Evolutionary conservation across 2,888 invertebrate species (phyloP).

Genomic region (Magallana nippona): DNA sequence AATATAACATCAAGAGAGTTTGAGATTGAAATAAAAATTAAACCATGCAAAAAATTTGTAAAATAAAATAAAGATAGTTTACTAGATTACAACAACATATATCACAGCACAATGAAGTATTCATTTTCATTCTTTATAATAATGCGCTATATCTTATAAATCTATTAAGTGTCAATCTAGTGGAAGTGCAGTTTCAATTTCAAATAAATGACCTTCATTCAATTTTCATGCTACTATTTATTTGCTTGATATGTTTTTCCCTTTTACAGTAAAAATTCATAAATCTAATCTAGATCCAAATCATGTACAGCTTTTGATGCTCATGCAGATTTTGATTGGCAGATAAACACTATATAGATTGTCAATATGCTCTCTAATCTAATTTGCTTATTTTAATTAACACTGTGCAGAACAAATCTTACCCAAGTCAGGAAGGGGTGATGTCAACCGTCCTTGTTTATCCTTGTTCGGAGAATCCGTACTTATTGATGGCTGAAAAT

Average conservation of each 20-base stretch:
- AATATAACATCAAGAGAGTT: background rate
- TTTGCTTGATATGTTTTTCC: background rate
- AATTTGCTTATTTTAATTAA: background rate
- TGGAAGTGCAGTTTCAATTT: constrained; percentile 14
- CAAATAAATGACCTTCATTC: constrained; percentile 19
- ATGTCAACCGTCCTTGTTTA: constrained; percentile 3
- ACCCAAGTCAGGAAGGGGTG: constrained; percentile 35
- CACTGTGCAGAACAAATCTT: background rate
- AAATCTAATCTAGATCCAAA: constrained; percentile 5
- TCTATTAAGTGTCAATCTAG: constrained; percentile 1
- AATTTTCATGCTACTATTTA: constrained; percentile 28
- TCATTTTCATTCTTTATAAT: constrained; percentile 8
- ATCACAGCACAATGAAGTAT: constrained; percentile 14
- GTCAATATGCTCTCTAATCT: background rate
- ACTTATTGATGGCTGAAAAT: constrained; percentile 76
- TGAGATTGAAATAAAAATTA: background rate
- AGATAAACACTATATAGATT: background rate
- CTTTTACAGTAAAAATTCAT: too few species aligned
- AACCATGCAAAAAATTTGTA: constrained; percentile 20
- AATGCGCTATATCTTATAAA: background rate
- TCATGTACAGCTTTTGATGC: constrained; percentile 6
- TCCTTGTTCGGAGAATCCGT: constrained; percentile 72
- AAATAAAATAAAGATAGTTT: background rate
- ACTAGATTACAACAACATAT: constrained; percentile 23
- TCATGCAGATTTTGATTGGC: constrained; percentile 8